Evolutionary conservation across 2,888 invertebrate species (phyloP).

Genomic region (Torymus texanus): DNA sequence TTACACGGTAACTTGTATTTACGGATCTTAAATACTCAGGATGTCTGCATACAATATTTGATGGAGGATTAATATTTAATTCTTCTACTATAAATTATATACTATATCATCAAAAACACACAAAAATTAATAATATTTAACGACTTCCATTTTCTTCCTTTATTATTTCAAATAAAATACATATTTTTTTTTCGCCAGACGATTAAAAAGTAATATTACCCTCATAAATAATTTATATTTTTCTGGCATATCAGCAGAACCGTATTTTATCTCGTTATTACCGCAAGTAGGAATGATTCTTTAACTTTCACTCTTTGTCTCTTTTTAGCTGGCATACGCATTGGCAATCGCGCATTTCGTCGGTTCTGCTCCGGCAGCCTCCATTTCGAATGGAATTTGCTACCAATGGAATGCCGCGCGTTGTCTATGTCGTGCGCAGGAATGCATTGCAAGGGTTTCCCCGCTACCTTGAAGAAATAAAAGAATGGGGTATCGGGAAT

Average conservation of each 20-base stretch:
- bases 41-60: too few species aligned
- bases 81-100: too few species aligned
- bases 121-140: too few species aligned
- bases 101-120: too few species aligned
- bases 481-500: constrained; percentile 23
- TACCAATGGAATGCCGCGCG: constrained; percentile 37
- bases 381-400: constrained; percentile 56
- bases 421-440: constrained; percentile 28
- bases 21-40: too few species aligned
- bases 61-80: too few species aligned
- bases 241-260: neutral
- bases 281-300: constrained; percentile 7
- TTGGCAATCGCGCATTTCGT: constrained; percentile 20
- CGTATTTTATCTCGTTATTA: neutral
- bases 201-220: too few species aligned
- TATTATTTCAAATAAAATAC: too few species aligned
- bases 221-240: too few species aligned
- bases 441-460: constrained; percentile 39
- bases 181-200: too few species aligned
- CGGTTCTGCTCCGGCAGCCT: constrained; percentile 62
- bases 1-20: too few species aligned
- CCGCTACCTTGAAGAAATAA: constrained; percentile 16
- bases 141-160: too few species aligned
- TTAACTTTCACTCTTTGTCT: neutral
- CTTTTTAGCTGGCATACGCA: neutral